phyloP scores from a whole-genome alignment of 2,113 vertebrate genomes.

The Leuciscus idus region DNA sequence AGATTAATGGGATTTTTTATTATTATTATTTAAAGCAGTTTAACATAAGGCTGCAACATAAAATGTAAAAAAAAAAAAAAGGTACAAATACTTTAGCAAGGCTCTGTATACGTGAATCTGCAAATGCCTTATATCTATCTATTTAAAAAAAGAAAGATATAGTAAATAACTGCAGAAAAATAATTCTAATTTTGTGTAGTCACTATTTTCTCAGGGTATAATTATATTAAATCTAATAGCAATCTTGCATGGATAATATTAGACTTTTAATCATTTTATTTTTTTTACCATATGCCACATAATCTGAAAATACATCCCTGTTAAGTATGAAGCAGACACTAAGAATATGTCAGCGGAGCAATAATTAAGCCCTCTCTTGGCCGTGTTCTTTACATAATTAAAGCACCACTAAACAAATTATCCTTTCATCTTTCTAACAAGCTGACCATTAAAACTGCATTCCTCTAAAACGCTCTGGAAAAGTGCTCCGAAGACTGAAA shows the following conservation, averaged over 20 bases:
- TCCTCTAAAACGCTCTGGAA: background rate
- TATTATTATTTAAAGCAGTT: too few species aligned
- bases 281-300: background rate
- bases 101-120: background rate
- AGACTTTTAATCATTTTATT: background rate
- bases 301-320: background rate
- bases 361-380: background rate
- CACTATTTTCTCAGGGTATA: background rate
- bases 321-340: background rate
- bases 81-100: too few species aligned
- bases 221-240: background rate
- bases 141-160: too few species aligned
- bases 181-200: background rate
- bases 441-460: constrained; percentile 22
- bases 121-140: background rate
- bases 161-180: background rate
- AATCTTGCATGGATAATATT: background rate
- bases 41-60: too few species aligned
- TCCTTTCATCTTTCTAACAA: background rate
- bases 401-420: background rate
- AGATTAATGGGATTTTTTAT: too few species aligned
- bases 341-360: background rate
- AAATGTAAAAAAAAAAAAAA: too few species aligned
- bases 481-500: background rate
- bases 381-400: constrained; percentile 5